Conservation (phyloP, 2,797 vertebrate species). For the Odontamblyopus rebecca region DNA sequence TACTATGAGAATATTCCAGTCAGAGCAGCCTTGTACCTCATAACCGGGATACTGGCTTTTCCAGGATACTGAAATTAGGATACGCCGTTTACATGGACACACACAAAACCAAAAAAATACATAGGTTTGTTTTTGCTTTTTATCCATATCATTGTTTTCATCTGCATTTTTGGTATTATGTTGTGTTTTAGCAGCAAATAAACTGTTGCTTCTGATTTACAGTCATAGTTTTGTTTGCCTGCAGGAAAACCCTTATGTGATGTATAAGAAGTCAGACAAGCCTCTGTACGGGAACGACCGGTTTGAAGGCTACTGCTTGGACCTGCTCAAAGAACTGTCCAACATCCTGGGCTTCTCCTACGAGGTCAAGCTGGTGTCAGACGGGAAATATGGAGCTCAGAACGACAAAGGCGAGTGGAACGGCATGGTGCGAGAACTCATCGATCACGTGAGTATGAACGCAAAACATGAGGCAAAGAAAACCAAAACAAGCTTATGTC, state of each 20-base stretch:
- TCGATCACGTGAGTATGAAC: slow-evolving; percentile 89
- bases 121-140: too few species aligned
- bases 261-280: slow-evolving; percentile 98
- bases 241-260: slow-evolving; percentile 97
- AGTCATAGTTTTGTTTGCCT: background rate
- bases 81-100: too few species aligned
- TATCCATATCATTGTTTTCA: too few species aligned
- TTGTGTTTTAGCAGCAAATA: too few species aligned
- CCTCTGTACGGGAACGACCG: slow-evolving; percentile 95
- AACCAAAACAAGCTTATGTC: too few species aligned
- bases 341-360: slow-evolving; percentile 96
- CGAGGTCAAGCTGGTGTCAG: slow-evolving; percentile 92
- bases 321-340: slow-evolving; percentile 94
- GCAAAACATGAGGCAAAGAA: background rate
- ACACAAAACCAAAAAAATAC: too few species aligned
- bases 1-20: too few species aligned
- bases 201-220: background rate
- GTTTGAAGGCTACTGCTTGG: slow-evolving; percentile 97
- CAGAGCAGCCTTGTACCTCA: too few species aligned
- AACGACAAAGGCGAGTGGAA: slow-evolving; percentile 99
- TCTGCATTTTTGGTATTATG: too few species aligned
- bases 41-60: too few species aligned
- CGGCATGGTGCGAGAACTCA: slow-evolving; percentile 99
- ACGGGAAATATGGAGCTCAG: slow-evolving; percentile 97
- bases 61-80: too few species aligned